Evolutionary conservation across 2,113 vertebrate genomes (phyloP), one percentile per base, ranked within the genome.

Genomic region (Etheostoma cragini): DNA sequence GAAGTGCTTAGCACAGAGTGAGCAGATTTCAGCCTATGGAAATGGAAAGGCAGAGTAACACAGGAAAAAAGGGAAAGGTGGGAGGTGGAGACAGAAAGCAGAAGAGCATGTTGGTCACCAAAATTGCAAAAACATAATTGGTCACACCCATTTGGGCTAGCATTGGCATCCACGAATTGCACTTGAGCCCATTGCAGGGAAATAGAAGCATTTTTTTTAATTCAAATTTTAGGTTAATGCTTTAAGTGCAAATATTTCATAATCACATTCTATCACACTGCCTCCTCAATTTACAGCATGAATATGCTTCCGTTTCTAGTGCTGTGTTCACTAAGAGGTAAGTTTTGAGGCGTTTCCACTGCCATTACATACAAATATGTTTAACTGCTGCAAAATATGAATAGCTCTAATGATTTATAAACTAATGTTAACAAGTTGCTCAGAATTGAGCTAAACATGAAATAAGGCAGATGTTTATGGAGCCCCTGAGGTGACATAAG

Each of bases 51-150:
- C 72, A 72, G 70, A 63, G 75, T 60, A 54, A 62, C 61, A 61
- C 58, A 60, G 84, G 26, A 26, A 22, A n/a, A 21, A 17, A 24
- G 61, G 19, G 45, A 63, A 64, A 63, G 83, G 67, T 76, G 86
- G 87, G 90, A 82, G 85, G 90, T 83, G 80, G 72, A 85, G 81
- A 86, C 76, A 76, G 82, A 82, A 84, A 62, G 80, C 83, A 86
- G 73, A 82, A 91, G 90, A 91, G 86, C 89, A 89, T 90, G 88
- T 62, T 91, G 90, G 90, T 90, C 88, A 89, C 85, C 87, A 89
- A 91, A 91, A 91, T 92, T 91, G 88, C 87, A 81, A 88, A 91
- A 35, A 91, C 91, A 84, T 91, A 89, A 92, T 90, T 91, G 89
- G 90, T 93, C 85, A 91, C 83, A 84, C 80, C 77, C 85, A 70